Evolutionary conservation across 2,888 invertebrate species (phyloP), one percentile per base, ranked within the genome.

Genomic region (Apotomis betuletana): DNA sequence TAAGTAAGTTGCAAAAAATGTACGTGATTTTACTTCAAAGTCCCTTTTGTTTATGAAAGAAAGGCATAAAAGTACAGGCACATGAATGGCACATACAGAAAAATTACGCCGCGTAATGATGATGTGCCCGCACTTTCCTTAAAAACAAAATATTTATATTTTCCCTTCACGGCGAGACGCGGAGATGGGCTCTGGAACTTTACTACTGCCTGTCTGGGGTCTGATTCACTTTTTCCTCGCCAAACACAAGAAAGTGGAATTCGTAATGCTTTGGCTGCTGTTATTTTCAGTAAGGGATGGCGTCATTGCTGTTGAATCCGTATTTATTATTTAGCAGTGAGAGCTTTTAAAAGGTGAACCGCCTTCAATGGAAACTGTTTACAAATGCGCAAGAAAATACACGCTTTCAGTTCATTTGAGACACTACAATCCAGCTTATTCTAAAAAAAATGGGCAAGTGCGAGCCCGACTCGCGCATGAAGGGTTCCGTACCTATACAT

Each of bases 1-100:
- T 93, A 92, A 93, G 93, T 93, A 93, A 93, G 92, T 93, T 93
- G 92, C 92, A 93, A 93, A 93, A 93, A 93, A 93, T 92, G 91
- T 93, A 93, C 93, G 93, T 93, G 93, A 93, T 93, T 93, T 93
- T 90, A 93, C 92, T 93, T 92, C 93, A 92, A 93, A 93, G 92
- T 92, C 90, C 89, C 90, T 92, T 93, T 93, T 93, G 93, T 93
- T 92, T 92, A 93, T 91, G 90, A 89, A 90, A 88, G 90, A 87
- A 90, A 88, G 86, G 88, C 90, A 91, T 92, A 92, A 92, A 91
- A 90, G 91, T 90, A 92, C 91, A 89, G 89, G 85, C 90, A 90
- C 84, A 85, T 85, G 90, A 91, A 92, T 90, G 91, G 90, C 89
- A 91, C 88, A 92, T 90, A 88, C 90, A 87, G 89, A 93, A 92